Evolutionary conservation across 2,888 invertebrate genomes (phyloP).

Genomic region (Ashinkailepas kermadecensis): DNA sequence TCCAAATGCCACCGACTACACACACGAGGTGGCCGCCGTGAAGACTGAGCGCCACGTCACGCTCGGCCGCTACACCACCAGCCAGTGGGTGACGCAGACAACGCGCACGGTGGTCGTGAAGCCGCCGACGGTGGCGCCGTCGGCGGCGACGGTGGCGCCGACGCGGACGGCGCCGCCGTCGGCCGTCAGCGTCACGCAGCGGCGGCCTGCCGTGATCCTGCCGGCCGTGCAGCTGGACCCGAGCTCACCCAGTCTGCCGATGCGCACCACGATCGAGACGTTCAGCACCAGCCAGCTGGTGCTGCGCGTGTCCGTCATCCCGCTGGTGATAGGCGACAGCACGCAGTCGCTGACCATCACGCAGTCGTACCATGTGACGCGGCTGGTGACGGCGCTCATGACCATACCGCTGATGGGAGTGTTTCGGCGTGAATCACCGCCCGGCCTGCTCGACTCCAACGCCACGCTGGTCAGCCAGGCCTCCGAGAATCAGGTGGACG

Average conservation of each 20-base stretch:
- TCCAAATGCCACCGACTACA: slow-evolving; percentile 26
- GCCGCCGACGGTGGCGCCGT: slow-evolving; percentile 15
- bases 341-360: slow-evolving; percentile 69
- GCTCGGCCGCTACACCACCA: slow-evolving; percentile 32
- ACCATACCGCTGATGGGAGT: slow-evolving; percentile 79
- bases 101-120: slow-evolving; percentile 31
- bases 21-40: slow-evolving; percentile 31
- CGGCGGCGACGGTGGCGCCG: background rate
- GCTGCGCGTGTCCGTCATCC: slow-evolving; percentile 79
- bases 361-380: slow-evolving; percentile 79
- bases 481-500: slow-evolving; percentile 59
- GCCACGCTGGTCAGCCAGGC: slow-evolving; percentile 76
- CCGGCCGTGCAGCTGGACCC: background rate
- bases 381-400: slow-evolving; percentile 81
- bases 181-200: background rate
- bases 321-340: slow-evolving; percentile 64
- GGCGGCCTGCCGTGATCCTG: background rate
- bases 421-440: slow-evolving; percentile 50
- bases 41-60: slow-evolving; percentile 32
- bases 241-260: slow-evolving; percentile 10
- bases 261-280: slow-evolving; percentile 61
- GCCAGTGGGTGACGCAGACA: slow-evolving; percentile 33
- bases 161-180: background rate
- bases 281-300: slow-evolving; percentile 84
- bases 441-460: slow-evolving; percentile 65